Evolutionary conservation across 2,888 invertebrate genomes (phyloP).

Genomic region (Leucophenga montana): DNA sequence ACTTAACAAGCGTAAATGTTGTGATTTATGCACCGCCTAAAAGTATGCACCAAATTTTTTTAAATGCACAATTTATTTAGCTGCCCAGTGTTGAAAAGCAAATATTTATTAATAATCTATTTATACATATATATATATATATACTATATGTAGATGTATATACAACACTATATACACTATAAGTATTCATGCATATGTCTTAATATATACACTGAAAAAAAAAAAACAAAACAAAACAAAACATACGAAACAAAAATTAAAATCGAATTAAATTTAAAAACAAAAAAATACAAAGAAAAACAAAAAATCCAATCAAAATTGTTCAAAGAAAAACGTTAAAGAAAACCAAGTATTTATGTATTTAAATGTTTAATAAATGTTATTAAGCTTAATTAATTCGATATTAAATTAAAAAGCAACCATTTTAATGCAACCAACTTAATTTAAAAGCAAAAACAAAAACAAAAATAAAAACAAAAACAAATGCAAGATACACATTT

Average conservation of each 20-base stretch:
- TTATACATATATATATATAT: conserved; percentile 8
- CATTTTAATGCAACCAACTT: conserved; percentile 34
- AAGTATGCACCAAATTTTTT: conserved; percentile 57
- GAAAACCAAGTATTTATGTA: conserved; percentile 8
- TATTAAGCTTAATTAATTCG: conserved; percentile 20
- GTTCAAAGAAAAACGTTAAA: conserved; percentile 5
- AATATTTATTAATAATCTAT: conserved; percentile 10
- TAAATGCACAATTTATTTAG: conserved; percentile 58
- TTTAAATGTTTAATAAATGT: conserved; percentile 7
- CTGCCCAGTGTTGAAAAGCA: conserved; percentile 46
- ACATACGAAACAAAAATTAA: too few species aligned
- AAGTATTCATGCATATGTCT: not conserved
- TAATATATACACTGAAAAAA: conserved; percentile 7
- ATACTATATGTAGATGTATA: not conserved
- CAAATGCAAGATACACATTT: too few species aligned
- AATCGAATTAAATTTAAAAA: too few species aligned
- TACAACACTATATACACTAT: not conserved
- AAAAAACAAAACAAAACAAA: conserved; percentile 14
- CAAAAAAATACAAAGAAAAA: conserved; percentile 13
- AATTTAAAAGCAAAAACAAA: conserved; percentile 35
- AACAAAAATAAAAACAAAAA: too few species aligned
- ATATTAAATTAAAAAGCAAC: not conserved
- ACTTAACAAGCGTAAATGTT: conserved; percentile 62
- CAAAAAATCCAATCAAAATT: not conserved
- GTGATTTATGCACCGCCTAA: conserved; percentile 64